These are phyloP conservation scores for Phataginus tricuspis DNA, from an alignment of 2,797 vertebrate genomes.

Conservation along the genomic window DNA sequence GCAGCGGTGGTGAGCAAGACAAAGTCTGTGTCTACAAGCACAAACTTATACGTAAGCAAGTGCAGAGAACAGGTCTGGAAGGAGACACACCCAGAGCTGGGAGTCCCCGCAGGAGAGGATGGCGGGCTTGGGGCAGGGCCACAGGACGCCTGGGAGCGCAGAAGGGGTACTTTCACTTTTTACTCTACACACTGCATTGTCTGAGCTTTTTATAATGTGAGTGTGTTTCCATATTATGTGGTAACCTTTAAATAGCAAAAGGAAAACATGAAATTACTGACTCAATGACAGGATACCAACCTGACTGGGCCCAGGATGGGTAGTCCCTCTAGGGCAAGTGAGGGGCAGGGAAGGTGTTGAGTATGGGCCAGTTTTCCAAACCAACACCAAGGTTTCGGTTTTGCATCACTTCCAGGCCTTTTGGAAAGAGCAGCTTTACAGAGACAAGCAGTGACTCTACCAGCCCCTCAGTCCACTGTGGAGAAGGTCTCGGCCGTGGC, in stretches of 20 bases:
- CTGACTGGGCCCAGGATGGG: not conserved
- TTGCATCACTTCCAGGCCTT: not conserved
- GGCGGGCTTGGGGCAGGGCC: fast-evolving
- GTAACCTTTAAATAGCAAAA: not conserved
- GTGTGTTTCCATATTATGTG: not conserved
- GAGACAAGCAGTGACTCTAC: not conserved
- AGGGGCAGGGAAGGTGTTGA: not conserved
- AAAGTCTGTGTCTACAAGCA: not conserved
- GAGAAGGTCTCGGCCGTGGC: not conserved
- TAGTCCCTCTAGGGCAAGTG: not conserved
- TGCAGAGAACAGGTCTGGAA: not conserved
- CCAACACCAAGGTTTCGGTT: not conserved
- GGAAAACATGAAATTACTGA: not conserved
- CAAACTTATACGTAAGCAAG: fast-evolving
- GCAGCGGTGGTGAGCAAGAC: not conserved
- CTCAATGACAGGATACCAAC: not conserved
- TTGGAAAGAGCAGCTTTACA: not conserved
- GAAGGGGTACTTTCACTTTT: not conserved
- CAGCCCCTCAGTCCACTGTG: not conserved
- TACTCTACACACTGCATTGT: not conserved
- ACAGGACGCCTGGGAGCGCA: not conserved
- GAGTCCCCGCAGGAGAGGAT: not conserved
- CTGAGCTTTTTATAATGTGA: not conserved
- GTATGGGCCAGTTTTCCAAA: not conserved
- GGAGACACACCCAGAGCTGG: not conserved